These are phyloP conservation scores for Fopius arisanus DNA, from an alignment of 1,140 invertebrate species.

Conservation along the genomic window DNA sequence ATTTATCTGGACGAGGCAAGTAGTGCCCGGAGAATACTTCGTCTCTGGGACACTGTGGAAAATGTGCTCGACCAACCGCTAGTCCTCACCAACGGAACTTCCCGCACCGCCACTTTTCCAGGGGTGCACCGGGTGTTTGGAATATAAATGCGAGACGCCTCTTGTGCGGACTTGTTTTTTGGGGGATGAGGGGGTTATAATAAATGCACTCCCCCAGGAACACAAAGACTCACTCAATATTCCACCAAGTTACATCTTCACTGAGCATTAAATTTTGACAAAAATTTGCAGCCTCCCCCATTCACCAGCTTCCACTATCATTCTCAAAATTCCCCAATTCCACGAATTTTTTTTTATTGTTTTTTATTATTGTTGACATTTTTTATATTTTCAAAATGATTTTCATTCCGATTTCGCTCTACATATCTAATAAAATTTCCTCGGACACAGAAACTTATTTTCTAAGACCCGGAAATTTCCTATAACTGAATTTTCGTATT, in stretches of 20 bases:
- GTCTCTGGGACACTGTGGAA: conserved; percentile 5
- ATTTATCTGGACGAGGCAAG: not conserved
- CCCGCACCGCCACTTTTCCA: conserved; percentile 29
- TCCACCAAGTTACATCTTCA: conserved; percentile 19
- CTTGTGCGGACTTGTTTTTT: conserved; percentile 25
- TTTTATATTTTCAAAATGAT: no score
- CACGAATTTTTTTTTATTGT: not conserved
- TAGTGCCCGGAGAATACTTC: conserved; percentile 20
- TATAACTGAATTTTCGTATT: no score
- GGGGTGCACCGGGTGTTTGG: conserved; percentile 28
- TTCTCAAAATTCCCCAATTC: no score
- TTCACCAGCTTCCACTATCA: no score
- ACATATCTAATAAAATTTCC: no score
- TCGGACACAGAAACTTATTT: no score
- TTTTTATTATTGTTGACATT: not conserved
- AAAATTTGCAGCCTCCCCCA: no score
- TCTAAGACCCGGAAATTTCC: no score
- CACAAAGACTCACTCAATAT: conserved; percentile 28
- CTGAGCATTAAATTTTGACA: not conserved
- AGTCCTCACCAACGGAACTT: conserved; percentile 25
- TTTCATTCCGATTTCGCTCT: no score
- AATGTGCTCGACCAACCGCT: conserved; percentile 14
- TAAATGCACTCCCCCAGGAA: conserved; percentile 21
- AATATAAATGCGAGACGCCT: conserved; percentile 31
- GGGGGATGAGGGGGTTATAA: conserved; percentile 9